These are phyloP conservation scores for Altica lythri DNA, from an alignment of 2,888 invertebrate genomes.

Conservation along the genomic window DNA sequence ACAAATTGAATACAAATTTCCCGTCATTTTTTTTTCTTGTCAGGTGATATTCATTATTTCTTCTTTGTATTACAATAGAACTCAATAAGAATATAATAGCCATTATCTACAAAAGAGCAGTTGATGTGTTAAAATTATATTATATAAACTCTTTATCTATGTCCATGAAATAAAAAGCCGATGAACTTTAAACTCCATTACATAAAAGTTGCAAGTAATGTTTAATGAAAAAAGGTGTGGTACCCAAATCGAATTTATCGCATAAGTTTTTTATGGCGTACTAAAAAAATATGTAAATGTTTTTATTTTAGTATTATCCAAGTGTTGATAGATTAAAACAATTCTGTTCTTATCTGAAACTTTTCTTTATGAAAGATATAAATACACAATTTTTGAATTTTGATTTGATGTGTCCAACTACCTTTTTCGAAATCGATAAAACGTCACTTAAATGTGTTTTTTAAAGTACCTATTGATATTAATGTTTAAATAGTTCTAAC, in stretches of 20 bases:
- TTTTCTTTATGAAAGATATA: too few relatives aligned
- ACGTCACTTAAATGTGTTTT: too few relatives aligned
- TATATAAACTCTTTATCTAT: neutral
- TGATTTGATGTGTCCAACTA: too few relatives aligned
- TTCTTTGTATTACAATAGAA: neutral
- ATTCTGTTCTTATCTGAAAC: too few relatives aligned
- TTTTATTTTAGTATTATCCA: neutral
- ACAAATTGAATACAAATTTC: too few relatives aligned
- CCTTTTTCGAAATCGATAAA: too few relatives aligned
- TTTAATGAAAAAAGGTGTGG: slow-evolving; percentile 1
- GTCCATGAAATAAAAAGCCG: slow-evolving; percentile 2
- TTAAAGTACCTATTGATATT: too few relatives aligned
- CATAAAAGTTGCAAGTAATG: slow-evolving; percentile 11
- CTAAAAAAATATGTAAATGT: too few relatives aligned
- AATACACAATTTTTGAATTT: neutral
- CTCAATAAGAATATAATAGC: neutral
- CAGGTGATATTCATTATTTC: too few relatives aligned
- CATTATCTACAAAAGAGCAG: neutral
- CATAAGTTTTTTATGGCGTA: too few relatives aligned
- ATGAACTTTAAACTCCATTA: slow-evolving; percentile 11
- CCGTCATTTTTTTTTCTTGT: too few relatives aligned
- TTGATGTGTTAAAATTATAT: neutral
- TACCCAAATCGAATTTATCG: neutral
- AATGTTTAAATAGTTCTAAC: too few relatives aligned
- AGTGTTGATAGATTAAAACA: neutral